Base-by-base conservation (phyloP, 2,113 vertebrate species). In the Melanocharis versteri region DNA sequence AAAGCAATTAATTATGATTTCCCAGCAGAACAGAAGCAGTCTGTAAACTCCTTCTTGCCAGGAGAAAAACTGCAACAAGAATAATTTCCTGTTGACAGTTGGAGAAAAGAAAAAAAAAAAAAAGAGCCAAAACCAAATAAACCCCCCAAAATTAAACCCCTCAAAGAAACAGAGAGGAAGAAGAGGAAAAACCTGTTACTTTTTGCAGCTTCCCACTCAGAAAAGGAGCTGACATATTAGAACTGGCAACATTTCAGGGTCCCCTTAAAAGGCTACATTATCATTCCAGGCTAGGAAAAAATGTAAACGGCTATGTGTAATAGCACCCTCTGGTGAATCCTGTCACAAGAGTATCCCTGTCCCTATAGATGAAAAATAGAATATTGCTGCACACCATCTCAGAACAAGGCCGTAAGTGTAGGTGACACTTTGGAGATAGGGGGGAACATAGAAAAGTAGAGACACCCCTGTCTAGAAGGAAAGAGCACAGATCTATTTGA, bases 321-420 rank as follows among this genome's bases (percentile, higher is more conserved):
- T 15, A 96, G 94, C 92, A 90, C 94, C 94, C 94, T 95, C 96
- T 96, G 92, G 90, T 94, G 95, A 96, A 88, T 75, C 51, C 79
- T 93, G 35, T 66, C 71, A 54, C 45, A 77, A 89, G 27, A 96
- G 10, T 77, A 66, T 70, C 62, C 33, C 33, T 66, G 39, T 37
- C 23, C 61, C 75, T 72, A 20, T 11, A 61, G 35, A 70, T 1
- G 2, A 39, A 54, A 91, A 72, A n/a, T 28, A 28, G 22, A n/a
- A 75, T 86, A 77, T 54, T 94, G 54, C 87, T 81, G 70, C 58
- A 96, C 93, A 65, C 16, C 54, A 54, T 58, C 79, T 39, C 62
- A 80, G 62, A 94, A 58, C 24, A 51, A 11, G 42, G 30, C 19
- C n/a, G 0, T 65, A 68, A 71, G 31, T 37, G 44, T 60, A 85